These are phyloP conservation scores for Tetragnatha versicolor DNA, from an alignment of 1,140 invertebrate genomes.

Conservation along the genomic window DNA sequence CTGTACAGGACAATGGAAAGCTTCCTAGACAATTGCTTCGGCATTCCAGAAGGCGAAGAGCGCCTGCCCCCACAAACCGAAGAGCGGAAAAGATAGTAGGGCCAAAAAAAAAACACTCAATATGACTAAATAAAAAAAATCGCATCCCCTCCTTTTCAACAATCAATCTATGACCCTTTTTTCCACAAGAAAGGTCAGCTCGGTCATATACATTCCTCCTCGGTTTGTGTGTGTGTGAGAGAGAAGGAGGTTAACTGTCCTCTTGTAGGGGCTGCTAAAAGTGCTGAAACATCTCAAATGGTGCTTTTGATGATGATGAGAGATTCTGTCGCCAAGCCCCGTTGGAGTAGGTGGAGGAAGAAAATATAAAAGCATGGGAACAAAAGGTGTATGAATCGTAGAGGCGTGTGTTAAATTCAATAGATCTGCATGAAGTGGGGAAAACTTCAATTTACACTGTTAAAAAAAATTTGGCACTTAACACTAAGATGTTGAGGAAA, in stretches of 20 bases:
- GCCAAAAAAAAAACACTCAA: neutral
- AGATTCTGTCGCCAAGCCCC: too few species aligned
- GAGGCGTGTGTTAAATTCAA: neutral
- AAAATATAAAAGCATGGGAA: conserved; percentile 16
- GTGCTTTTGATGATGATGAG: neutral
- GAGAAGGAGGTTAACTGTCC: neutral
- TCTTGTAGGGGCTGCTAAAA: neutral
- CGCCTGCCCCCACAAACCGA: conserved; percentile 41
- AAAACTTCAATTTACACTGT: too few species aligned
- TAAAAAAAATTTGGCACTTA: too few species aligned
- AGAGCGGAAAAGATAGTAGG: conserved; percentile 36
- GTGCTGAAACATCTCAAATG: neutral
- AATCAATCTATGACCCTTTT: conserved; percentile 37
- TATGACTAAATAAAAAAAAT: too few species aligned
- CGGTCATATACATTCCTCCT: conserved; percentile 20
- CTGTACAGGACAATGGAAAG: conserved; percentile 58
- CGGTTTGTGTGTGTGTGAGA: neutral
- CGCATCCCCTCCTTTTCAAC: conserved; percentile 6
- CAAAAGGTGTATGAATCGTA: neutral
- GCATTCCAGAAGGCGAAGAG: conserved; percentile 41
- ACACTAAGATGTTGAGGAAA: too few species aligned
- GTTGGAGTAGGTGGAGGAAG: too few species aligned
- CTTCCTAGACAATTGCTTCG: conserved; percentile 58
- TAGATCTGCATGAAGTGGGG: neutral
- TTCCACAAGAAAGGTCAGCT: conserved; percentile 17